A percentile compares a stretch with the other conserved stretches of the same genome.
Conservation (phyloP, 2,113 vertebrate species). For the Piprites chloris region DNA sequence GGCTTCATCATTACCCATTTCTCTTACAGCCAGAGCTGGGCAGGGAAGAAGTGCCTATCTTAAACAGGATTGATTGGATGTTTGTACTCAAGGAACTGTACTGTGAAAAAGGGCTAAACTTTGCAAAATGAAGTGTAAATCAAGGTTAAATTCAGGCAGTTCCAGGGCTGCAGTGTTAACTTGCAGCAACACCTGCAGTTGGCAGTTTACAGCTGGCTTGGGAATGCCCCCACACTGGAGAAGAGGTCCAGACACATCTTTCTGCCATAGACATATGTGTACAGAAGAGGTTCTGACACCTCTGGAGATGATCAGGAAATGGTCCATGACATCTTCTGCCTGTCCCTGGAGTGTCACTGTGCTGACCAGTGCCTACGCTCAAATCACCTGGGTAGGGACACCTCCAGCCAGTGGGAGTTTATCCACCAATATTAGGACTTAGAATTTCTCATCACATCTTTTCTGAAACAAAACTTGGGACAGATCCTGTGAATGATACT, state of each 20-base stretch:
- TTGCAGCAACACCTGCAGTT: background rate
- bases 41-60: background rate
- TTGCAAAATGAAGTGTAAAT: conserved; percentile 6
- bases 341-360: background rate
- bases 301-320: background rate
- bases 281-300: background rate
- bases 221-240: background rate
- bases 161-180: background rate
- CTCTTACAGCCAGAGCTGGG: background rate
- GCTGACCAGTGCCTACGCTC: background rate
- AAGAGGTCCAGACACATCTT: background rate
- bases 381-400: background rate
- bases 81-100: background rate
- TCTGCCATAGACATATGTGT: background rate
- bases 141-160: conserved; percentile 7
- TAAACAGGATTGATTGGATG: background rate
- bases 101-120: background rate
- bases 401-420: background rate
- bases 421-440: background rate
- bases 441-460: background rate
- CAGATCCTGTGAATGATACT: background rate
- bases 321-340: background rate
- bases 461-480: background rate
- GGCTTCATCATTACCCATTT: conserved; percentile 19
- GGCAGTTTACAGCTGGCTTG: background rate